Evolutionary conservation across 2,113 vertebrate genomes (phyloP).

Genomic region (Carollia perspicillata): DNA sequence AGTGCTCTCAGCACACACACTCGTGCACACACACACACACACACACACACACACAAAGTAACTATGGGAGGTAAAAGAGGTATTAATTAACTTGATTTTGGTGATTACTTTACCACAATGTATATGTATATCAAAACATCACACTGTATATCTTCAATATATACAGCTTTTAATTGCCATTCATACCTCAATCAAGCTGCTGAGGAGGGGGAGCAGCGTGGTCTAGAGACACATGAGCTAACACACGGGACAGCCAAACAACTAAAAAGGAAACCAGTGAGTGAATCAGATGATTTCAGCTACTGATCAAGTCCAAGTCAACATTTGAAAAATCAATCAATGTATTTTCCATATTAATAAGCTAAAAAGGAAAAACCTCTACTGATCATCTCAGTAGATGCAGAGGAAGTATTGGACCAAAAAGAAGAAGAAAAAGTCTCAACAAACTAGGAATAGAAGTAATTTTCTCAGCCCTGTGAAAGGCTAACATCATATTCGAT

Average conservation of each 20-base stretch:
- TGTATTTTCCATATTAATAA: not conserved
- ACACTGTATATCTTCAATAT: not conserved
- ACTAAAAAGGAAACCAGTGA: not conserved
- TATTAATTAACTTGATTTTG: not conserved
- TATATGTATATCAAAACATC: not conserved
- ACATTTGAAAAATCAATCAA: not conserved
- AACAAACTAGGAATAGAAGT: not conserved
- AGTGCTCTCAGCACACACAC: too few relatives aligned
- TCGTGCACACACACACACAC: too few relatives aligned
- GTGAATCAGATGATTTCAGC: not conserved
- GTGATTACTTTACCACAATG: not conserved
- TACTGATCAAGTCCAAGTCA: not conserved
- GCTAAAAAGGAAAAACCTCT: not conserved
- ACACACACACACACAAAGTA: too few relatives aligned
- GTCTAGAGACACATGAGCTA: not conserved
- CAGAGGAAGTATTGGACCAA: not conserved
- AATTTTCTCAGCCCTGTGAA: not conserved
- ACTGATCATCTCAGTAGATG: not conserved
- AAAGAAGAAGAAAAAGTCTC: not conserved
- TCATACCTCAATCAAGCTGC: not conserved
- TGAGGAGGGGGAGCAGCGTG: not conserved
- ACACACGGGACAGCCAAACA: not conserved
- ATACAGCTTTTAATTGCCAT: not conserved
- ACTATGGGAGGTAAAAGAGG: too few relatives aligned
- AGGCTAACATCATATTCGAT: not conserved